A percentile compares a stretch with the other conserved stretches of the same genome.
Evolutionary conservation across 2,888 invertebrate genomes (phyloP).

Genomic region (Unio delphinus): DNA sequence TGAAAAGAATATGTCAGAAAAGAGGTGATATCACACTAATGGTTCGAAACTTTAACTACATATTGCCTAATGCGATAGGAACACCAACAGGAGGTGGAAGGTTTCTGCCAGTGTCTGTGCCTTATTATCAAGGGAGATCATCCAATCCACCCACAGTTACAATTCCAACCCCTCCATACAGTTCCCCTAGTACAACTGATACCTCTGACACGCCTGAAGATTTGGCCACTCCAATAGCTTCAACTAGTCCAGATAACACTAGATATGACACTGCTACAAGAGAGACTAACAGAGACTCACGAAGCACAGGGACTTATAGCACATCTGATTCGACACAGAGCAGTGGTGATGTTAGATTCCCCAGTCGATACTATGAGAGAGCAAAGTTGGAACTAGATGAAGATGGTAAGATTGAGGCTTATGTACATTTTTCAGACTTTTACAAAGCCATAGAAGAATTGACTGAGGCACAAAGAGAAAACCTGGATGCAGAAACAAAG

Average conservation of each 20-base stretch:
- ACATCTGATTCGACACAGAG: slow-evolving; percentile 65
- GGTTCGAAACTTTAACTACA: slow-evolving; percentile 88
- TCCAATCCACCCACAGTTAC: slow-evolving; percentile 30
- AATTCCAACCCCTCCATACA: slow-evolving; percentile 27
- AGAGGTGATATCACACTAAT: slow-evolving; percentile 89
- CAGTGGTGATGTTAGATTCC: slow-evolving; percentile 58
- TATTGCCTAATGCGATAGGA: slow-evolving; percentile 78
- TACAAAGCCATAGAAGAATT: slow-evolving; percentile 61
- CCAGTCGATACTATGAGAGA: slow-evolving; percentile 43
- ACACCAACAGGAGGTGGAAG: slow-evolving; percentile 62
- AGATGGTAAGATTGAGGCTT: slow-evolving; percentile 82
- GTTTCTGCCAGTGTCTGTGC: slow-evolving; percentile 42
- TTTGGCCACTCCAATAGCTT: slow-evolving; percentile 30
- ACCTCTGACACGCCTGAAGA: slow-evolving; percentile 17
- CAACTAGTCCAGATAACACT: slow-evolving; percentile 27
- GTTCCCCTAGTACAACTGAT: slow-evolving; percentile 14
- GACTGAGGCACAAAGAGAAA: slow-evolving; percentile 60
- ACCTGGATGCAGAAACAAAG: slow-evolving; percentile 57
- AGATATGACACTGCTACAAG: slow-evolving; percentile 24
- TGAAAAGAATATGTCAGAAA: slow-evolving; percentile 72
- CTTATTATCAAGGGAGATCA: slow-evolving; percentile 34
- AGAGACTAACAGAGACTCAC: slow-evolving; percentile 19
- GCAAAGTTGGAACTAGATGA: slow-evolving; percentile 75
- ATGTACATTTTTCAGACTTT: slow-evolving; percentile 87
- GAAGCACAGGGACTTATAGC: slow-evolving; percentile 49